A percentile compares a stretch with the other conserved stretches of the same genome.
phyloP scores from a whole-genome alignment of 1,140 invertebrate genomes.

The Phocides pigmalion region DNA sequence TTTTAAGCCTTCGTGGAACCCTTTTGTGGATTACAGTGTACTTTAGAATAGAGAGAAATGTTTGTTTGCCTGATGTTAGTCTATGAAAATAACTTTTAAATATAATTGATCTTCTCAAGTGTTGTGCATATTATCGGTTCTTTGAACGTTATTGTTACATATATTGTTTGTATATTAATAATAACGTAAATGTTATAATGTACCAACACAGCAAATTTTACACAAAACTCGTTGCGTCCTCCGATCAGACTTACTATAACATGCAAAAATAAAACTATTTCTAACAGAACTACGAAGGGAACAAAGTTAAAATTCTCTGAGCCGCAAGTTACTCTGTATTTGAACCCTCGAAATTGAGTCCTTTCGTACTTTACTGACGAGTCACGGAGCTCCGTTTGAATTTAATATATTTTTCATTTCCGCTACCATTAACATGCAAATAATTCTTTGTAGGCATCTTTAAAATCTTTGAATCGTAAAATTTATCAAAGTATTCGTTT shows the following conservation, averaged over 20 bases:
- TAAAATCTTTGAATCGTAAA: slow-evolving; percentile 42
- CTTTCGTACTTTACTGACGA: slow-evolving; percentile 80
- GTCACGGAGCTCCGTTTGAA: slow-evolving; percentile 78
- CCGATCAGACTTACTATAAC: too few species aligned
- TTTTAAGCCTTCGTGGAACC: slow-evolving; percentile 81
- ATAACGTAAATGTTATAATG: too few species aligned
- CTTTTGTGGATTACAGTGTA: slow-evolving; percentile 79
- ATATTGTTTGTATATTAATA: too few species aligned
- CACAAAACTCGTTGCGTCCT: too few species aligned
- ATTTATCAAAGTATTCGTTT: slow-evolving; percentile 34
- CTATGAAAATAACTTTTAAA: too few species aligned
- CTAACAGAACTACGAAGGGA: neutral
- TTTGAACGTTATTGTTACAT: too few species aligned
- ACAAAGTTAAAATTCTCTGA: neutral
- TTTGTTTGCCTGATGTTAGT: too few species aligned
- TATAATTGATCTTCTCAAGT: too few species aligned
- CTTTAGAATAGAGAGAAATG: slow-evolving; percentile 39
- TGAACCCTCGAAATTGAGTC: slow-evolving; percentile 74
- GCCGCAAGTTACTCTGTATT: slow-evolving; percentile 50
- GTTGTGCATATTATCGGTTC: too few species aligned
- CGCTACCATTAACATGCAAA: slow-evolving; percentile 78
- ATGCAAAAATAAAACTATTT: too few species aligned
- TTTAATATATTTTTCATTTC: slow-evolving; percentile 83
- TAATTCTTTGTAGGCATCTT: slow-evolving; percentile 67
- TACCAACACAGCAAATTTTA: too few species aligned